A percentile compares a stretch with the other conserved stretches of the same genome.
phyloP scores from a whole-genome alignment of 1,140 invertebrate species.

The Aleiodes sp. region DNA sequence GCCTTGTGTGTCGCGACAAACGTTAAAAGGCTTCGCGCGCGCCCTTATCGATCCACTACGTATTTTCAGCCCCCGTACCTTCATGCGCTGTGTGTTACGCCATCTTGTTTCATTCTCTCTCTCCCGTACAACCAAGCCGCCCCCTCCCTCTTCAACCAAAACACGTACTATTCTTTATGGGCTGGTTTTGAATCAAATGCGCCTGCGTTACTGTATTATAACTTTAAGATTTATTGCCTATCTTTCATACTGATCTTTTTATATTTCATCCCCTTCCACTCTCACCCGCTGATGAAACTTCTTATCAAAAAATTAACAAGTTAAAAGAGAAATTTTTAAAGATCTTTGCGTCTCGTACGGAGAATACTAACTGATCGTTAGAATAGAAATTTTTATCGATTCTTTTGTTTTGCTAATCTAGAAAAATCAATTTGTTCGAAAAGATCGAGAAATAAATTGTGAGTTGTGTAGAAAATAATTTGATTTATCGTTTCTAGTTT shows the following conservation, averaged over 20 bases:
- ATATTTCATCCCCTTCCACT: no score
- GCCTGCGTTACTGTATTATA: neutral
- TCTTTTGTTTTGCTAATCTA: no score
- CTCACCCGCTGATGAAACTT: no score
- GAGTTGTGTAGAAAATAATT: no score
- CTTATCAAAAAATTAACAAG: no score
- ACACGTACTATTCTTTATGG: neutral
- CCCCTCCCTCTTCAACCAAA: neutral
- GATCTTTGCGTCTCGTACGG: no score
- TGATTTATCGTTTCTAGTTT: no score
- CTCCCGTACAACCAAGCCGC: neutral
- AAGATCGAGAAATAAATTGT: no score
- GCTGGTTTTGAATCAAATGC: neutral
- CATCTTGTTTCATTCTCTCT: neutral
- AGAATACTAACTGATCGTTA: no score
- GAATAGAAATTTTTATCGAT: no score
- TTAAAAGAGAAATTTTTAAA: no score
- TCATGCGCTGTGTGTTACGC: neutral
- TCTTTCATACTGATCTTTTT: neutral
- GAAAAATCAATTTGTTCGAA: no score
- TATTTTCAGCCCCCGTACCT: slow-evolving; percentile 2
- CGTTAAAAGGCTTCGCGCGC: neutral
- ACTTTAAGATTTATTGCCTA: slow-evolving; percentile 9
- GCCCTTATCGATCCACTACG: slow-evolving; percentile 14
- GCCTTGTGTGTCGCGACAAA: slow-evolving; percentile 9